These are phyloP conservation scores for Onychostoma macrolepis DNA, from an alignment of 2,113 vertebrate genomes.

Conservation along the genomic window DNA sequence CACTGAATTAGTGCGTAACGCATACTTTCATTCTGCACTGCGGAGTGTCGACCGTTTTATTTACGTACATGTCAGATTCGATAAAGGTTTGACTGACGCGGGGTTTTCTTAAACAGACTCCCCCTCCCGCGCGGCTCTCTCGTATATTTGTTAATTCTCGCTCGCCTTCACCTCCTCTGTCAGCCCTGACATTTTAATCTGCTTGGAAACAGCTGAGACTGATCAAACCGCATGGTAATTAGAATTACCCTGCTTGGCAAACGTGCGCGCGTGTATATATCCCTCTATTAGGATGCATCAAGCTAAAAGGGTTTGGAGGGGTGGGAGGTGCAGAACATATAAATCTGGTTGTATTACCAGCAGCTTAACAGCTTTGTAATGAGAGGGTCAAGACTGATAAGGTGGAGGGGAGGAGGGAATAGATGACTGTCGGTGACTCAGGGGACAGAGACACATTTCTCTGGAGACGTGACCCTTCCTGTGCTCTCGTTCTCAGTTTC, in stretches of 20 bases:
- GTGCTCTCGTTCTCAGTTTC: slow-evolving; percentile 43
- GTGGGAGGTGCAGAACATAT: slow-evolving; percentile 39
- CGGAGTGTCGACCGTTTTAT: slow-evolving; percentile 5
- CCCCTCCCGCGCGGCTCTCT: not conserved
- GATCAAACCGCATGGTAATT: slow-evolving; percentile 44
- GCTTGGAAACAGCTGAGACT: slow-evolving; percentile 72
- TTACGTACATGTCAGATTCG: not conserved
- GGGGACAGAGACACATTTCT: slow-evolving; percentile 64
- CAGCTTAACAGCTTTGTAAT: slow-evolving; percentile 75
- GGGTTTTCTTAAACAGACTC: not conserved
- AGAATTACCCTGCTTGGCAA: slow-evolving; percentile 34
- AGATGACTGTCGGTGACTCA: slow-evolving; percentile 61
- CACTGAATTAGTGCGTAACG: not conserved
- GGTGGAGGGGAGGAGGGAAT: slow-evolving; percentile 47
- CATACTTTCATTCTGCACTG: not conserved
- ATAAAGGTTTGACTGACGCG: not conserved
- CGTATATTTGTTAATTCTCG: slow-evolving; percentile 59
- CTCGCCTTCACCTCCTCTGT: slow-evolving; percentile 68
- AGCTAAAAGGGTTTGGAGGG: slow-evolving; percentile 25
- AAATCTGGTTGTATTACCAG: slow-evolving; percentile 75
- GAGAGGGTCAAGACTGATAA: slow-evolving; percentile 75
- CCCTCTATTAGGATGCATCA: slow-evolving; percentile 49
- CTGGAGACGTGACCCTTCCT: slow-evolving; percentile 43
- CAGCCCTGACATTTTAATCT: slow-evolving; percentile 78
- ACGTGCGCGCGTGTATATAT: slow-evolving; percentile 28